These are phyloP conservation scores for Phyllotreta striolata DNA, from an alignment of 2,888 invertebrate species.

Conservation along the genomic window DNA sequence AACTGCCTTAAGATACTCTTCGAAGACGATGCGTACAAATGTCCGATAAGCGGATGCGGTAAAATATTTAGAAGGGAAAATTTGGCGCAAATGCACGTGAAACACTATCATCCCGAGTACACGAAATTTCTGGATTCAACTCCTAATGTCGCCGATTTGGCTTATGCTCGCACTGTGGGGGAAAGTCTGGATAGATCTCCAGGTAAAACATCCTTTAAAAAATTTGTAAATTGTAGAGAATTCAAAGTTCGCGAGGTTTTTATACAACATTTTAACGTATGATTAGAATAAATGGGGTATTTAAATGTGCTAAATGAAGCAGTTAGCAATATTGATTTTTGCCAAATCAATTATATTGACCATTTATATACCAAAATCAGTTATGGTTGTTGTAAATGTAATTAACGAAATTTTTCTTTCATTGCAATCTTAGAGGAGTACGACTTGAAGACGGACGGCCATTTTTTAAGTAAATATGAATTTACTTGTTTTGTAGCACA, in stretches of 20 bases:
- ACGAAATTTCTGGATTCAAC: conserved; percentile 79
- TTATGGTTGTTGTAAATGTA: not conserved
- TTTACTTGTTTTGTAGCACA: not conserved
- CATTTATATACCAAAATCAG: not conserved
- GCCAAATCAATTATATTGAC: not conserved
- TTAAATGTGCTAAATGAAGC: too few relatives aligned
- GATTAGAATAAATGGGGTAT: too few relatives aligned
- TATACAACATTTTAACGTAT: too few relatives aligned
- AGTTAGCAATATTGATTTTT: too few relatives aligned
- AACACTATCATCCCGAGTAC: conserved; percentile 89
- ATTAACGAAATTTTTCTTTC: conserved; percentile 16
- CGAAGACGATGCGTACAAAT: conserved; percentile 72
- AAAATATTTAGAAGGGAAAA: conserved; percentile 93
- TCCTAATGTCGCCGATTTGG: conserved; percentile 86
- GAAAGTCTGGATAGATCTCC: conserved; percentile 63
- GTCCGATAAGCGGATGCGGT: conserved; percentile 83
- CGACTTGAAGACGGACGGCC: conserved; percentile 31
- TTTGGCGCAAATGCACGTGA: conserved; percentile 90
- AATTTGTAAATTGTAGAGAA: too few relatives aligned
- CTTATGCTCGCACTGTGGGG: conserved; percentile 79
- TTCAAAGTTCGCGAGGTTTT: too few relatives aligned
- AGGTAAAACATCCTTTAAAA: conserved; percentile 10
- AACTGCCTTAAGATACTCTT: conserved; percentile 61
- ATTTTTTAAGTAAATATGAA: conserved; percentile 29
- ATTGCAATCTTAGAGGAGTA: conserved; percentile 31